Evolutionary conservation across 2,888 invertebrate genomes (phyloP), one percentile per base, ranked within the genome.

Genomic region (Gymnosoma rotundatum): DNA sequence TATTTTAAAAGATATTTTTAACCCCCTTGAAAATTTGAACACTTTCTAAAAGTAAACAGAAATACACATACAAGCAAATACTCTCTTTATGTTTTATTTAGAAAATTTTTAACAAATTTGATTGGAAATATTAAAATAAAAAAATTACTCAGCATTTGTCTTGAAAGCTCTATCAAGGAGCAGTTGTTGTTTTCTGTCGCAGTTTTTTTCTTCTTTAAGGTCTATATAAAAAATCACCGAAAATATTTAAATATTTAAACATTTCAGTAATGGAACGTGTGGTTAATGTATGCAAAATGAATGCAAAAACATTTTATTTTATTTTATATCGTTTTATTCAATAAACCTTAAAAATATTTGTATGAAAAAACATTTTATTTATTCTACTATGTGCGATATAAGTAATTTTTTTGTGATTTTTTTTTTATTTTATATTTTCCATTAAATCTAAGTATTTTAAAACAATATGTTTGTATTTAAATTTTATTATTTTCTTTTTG

Each of bases 391-490:
- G 4, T 6, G 38, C 42, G 36, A 73, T 72, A 72, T 61, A 50
- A 21, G 21, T 60, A 42, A 32, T 21, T 75, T 42, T 42, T 42
- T 42, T 1, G 7, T 1, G 32, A 1, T 64, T 16, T 25, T 25
- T 25, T 25, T 52, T 67, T 67, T 52, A 25, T 52, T 69, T 48
- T 56, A 50, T 52, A 25, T 70, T 48, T 69, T 78, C 69, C 36
- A 78, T 70, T 70, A 70, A 58, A 70, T 56, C 45, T 63, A 70
- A 78, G 56, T 58, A 54, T 70, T 78, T 78, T 45, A 58, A 78
- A 72, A 63, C 56, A 56, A 67, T 69, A 42, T 14, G 52, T 38
- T n/a, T 20, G 16, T 38, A 5, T 21, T 60, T 50, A 74, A 18
- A 42, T 74, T 64, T 63, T 64, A 54, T 45, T 45, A 18, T 45